phyloP scores from a whole-genome alignment of 2,888 invertebrate species.

The Acleris emargana region DNA sequence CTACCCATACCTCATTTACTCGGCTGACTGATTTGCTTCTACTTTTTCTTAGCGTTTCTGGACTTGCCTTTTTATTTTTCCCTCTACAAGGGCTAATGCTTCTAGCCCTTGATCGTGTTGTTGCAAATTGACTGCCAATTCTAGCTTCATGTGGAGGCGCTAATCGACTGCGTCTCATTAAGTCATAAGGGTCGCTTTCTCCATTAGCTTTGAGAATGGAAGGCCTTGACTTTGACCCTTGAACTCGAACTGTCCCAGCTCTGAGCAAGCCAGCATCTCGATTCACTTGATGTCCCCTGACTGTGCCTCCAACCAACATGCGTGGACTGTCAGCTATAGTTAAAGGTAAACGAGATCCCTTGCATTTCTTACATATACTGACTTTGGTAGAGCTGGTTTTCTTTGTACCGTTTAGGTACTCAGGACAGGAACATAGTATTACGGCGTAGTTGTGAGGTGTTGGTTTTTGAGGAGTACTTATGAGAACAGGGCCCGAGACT shows the following conservation, averaged over 20 bases:
- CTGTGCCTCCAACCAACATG: constrained; percentile 84
- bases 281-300: constrained; percentile 79
- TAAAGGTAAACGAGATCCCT: constrained; percentile 90
- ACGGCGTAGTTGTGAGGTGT: constrained; percentile 87
- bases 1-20: constrained; percentile 76
- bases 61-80: constrained; percentile 79
- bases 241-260: constrained; percentile 86
- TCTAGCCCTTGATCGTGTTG: constrained; percentile 78
- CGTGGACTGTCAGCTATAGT: constrained; percentile 85
- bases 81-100: constrained; percentile 84
- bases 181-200: constrained; percentile 90
- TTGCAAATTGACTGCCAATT: constrained; percentile 79
- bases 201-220: constrained; percentile 85
- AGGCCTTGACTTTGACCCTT: constrained; percentile 84
- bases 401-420: constrained; percentile 91
- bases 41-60: constrained; percentile 68
- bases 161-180: constrained; percentile 90
- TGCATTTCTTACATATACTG: constrained; percentile 92
- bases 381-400: constrained; percentile 89
- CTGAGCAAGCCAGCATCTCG: constrained; percentile 76
- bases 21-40: constrained; percentile 79
- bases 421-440: constrained; percentile 91
- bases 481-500: constrained; percentile 73
- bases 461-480: constrained; percentile 82
- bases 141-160: constrained; percentile 85